These are phyloP conservation scores for Fundulus diaphanus DNA, from an alignment of 2,797 vertebrate species.

Conservation along the genomic window DNA sequence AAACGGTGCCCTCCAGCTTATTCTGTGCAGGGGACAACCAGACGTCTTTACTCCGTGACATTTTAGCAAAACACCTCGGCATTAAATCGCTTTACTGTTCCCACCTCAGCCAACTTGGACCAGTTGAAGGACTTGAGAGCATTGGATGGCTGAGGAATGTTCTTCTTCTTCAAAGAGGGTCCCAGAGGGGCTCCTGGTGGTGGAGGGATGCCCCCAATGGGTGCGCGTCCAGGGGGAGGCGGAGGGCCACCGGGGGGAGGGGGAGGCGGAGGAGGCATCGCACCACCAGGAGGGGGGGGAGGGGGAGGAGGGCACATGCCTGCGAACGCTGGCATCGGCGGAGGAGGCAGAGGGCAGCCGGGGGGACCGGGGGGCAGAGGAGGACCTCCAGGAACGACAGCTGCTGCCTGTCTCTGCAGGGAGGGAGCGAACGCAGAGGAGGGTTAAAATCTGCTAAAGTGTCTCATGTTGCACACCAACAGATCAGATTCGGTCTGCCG, in stretches of 20 bases:
- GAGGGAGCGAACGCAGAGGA: background rate
- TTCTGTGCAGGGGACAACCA: slow-evolving; percentile 79
- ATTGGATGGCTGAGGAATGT: slow-evolving; percentile 92
- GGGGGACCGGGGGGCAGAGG: slow-evolving; percentile 77
- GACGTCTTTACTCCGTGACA: background rate
- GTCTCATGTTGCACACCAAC: slow-evolving; percentile 10
- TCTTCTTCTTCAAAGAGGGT: slow-evolving; percentile 89
- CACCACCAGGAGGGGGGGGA: slow-evolving; percentile 77
- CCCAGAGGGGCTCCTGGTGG: slow-evolving; percentile 90
- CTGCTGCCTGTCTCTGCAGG: slow-evolving; percentile 72
- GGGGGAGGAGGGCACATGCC: slow-evolving; percentile 68
- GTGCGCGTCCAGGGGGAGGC: slow-evolving; percentile 86
- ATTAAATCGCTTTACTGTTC: slow-evolving; percentile 8
- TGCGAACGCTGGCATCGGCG: slow-evolving; percentile 73
- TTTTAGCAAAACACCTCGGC: background rate
- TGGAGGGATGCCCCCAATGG: slow-evolving; percentile 84
- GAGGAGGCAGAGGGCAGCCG: slow-evolving; percentile 81
- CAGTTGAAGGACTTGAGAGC: slow-evolving; percentile 99
- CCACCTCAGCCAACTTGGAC: slow-evolving; percentile 95
- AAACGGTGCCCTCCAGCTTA: slow-evolving; percentile 94
- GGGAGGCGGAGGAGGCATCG: slow-evolving; percentile 82
- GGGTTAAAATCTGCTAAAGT: background rate
- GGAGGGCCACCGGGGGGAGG: slow-evolving; percentile 89
- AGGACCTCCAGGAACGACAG: slow-evolving; percentile 81
- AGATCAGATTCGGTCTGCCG: background rate